phyloP scores from a whole-genome alignment of 1,140 invertebrate genomes.

The Drosophila hydei region DNA sequence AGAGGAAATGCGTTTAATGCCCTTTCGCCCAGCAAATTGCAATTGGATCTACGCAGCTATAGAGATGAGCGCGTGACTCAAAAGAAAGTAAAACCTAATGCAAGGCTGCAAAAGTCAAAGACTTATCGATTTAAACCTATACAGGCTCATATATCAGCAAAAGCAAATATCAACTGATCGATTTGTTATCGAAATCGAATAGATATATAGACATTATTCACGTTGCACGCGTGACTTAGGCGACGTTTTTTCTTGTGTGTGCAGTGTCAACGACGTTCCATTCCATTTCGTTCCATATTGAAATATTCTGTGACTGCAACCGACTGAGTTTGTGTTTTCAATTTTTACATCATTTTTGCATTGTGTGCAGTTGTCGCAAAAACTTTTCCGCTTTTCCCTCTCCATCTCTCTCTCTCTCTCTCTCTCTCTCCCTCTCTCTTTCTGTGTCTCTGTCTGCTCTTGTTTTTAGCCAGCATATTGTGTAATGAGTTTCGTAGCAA shows the following conservation, averaged over 20 bases:
- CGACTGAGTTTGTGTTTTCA: conserved; percentile 7
- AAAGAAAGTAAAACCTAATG: too few relatives aligned
- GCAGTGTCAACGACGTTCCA: not conserved
- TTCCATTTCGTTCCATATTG: not conserved
- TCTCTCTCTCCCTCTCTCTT: not conserved
- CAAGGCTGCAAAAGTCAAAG: too few relatives aligned
- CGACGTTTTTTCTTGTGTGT: not conserved
- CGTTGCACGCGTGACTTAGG: too few relatives aligned
- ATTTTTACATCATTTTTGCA: conserved; percentile 53
- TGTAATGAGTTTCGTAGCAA: conserved; percentile 41
- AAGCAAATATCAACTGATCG: too few relatives aligned
- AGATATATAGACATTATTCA: too few relatives aligned
- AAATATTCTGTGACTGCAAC: not conserved
- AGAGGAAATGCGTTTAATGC: conserved; percentile 58
- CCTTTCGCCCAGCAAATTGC: not conserved
- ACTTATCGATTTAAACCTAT: too few relatives aligned
- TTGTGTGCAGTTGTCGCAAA: conserved; percentile 43
- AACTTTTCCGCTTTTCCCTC: conserved; percentile 15
- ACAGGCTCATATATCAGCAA: too few relatives aligned
- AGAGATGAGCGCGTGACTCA: not conserved
- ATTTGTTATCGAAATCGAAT: not conserved
- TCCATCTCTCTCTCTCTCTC: not conserved
- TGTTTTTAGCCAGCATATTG: conserved; percentile 17
- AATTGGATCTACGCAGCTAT: not conserved
- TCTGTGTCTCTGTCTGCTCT: not conserved